Evolutionary conservation across 2,797 vertebrate genomes (phyloP).

Genomic region (Siniperca obscura): DNA sequence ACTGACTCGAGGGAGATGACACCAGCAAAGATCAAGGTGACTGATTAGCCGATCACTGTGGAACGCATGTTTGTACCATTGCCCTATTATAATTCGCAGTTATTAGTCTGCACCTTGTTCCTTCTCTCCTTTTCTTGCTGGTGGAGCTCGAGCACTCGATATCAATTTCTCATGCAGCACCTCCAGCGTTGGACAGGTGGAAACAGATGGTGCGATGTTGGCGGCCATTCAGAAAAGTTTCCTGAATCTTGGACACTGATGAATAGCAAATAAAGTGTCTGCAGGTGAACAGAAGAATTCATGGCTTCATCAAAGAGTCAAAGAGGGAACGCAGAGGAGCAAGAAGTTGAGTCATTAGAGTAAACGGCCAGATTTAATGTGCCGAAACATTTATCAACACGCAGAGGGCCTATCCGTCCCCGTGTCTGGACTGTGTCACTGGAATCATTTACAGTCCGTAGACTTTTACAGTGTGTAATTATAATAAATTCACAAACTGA

Average conservation of each 20-base stretch:
- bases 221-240: slow-evolving; percentile 70
- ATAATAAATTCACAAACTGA: neutral
- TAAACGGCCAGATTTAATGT: slow-evolving; percentile 44
- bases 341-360: slow-evolving; percentile 39
- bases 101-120: slow-evolving; percentile 19
- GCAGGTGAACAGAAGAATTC: slow-evolving; percentile 45
- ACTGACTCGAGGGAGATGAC: neutral
- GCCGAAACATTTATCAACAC: slow-evolving; percentile 22
- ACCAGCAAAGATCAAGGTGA: slow-evolving; percentile 6
- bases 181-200: slow-evolving; percentile 60
- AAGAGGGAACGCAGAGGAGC: slow-evolving; percentile 46
- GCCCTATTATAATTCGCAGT: neutral
- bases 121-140: slow-evolving; percentile 6
- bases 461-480: neutral
- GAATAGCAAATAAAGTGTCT: slow-evolving; percentile 65
- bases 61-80: neutral
- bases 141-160: slow-evolving; percentile 28
- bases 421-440: neutral
- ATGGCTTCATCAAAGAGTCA: slow-evolving; percentile 44
- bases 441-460: neutral
- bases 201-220: slow-evolving; percentile 77
- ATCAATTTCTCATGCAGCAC: slow-evolving; percentile 54
- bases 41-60: neutral
- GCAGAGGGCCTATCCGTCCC: slow-evolving; percentile 24
- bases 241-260: slow-evolving; percentile 63